A percentile compares a stretch with the other conserved stretches of the same genome.
Evolutionary conservation across 2,797 vertebrate genomes (phyloP).

Genomic region (Xenops minutus): DNA sequence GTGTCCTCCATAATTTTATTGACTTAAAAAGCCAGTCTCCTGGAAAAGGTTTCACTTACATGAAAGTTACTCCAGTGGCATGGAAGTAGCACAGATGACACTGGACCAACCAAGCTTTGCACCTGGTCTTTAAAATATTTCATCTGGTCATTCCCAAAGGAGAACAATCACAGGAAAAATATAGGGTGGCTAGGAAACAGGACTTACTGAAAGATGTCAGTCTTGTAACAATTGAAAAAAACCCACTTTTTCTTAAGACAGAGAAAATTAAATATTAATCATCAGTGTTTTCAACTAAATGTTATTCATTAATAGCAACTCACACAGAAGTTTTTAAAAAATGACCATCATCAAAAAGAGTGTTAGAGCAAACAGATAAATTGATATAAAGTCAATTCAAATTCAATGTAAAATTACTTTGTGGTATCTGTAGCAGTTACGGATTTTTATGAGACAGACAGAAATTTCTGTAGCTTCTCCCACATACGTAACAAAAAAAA

Average conservation of each 20-base stretch:
- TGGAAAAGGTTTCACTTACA: not conserved
- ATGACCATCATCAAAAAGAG: not conserved
- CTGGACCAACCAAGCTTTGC: not conserved
- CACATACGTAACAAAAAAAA: not conserved
- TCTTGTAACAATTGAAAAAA: not conserved
- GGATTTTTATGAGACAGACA: not conserved
- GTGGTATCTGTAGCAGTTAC: not conserved
- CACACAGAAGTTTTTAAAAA: not conserved
- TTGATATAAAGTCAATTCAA: not conserved
- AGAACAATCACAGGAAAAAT: not conserved
- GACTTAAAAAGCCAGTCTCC: not conserved
- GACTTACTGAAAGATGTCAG: not conserved
- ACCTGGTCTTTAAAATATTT: not conserved
- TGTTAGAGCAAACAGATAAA: not conserved
- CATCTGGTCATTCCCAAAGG: not conserved
- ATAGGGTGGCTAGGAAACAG: not conserved
- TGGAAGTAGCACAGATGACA: not conserved
- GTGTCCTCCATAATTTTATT: not conserved
- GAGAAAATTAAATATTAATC: not conserved
- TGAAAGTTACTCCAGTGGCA: not conserved
- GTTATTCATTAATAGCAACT: not conserved
- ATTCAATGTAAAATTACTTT: not conserved
- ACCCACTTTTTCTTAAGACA: not conserved
- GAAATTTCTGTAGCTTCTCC: not conserved
- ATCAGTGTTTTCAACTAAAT: not conserved